Conservation (phyloP, 2,113 vertebrate genomes). For the Ageneiosus marmoratus region DNA sequence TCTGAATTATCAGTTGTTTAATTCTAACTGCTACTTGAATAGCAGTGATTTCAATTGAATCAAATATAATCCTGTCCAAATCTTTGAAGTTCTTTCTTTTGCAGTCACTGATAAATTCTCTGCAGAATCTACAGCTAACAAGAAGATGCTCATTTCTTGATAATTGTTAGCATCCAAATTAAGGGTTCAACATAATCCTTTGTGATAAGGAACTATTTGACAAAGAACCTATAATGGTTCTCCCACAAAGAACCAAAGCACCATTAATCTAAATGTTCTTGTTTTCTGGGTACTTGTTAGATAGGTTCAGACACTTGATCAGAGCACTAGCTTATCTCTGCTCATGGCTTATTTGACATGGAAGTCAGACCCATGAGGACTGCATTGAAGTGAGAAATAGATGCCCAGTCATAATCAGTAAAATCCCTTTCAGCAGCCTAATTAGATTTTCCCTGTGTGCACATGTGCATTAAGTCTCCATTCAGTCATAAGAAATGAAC, state of each 20-base stretch:
- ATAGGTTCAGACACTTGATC: constrained; percentile 22
- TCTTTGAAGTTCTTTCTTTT: not conserved
- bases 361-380: constrained; percentile 52
- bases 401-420: constrained; percentile 55
- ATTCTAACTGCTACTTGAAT: not conserved
- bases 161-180: not conserved
- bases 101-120: not conserved
- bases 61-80: not conserved
- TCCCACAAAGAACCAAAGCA: not conserved
- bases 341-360: constrained; percentile 38
- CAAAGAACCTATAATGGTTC: not conserved
- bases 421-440: constrained; percentile 78
- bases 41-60: not conserved
- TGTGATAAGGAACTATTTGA: not conserved
- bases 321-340: constrained; percentile 53
- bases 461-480: constrained; percentile 74
- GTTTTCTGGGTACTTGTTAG: not conserved
- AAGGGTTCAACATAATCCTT: not conserved
- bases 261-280: not conserved
- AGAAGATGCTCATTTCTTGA: not conserved
- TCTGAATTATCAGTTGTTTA: not conserved
- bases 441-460: constrained; percentile 81
- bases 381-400: constrained; percentile 8
- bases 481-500: constrained; percentile 70
- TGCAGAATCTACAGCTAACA: not conserved